Base-by-base conservation (phyloP, 2,797 vertebrate species). In the Pogonophryne albipinna region DNA sequence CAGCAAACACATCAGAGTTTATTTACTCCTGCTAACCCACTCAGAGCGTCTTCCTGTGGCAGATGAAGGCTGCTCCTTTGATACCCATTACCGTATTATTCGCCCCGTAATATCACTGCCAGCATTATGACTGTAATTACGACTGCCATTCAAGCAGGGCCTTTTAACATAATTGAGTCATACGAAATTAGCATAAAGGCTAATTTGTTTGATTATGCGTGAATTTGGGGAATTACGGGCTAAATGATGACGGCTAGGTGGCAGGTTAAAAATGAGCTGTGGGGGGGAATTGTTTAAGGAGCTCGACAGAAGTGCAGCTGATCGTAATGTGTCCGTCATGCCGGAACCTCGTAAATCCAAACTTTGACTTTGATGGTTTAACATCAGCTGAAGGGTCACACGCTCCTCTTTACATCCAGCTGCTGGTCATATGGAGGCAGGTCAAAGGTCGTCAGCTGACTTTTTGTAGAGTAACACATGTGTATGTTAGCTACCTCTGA, bases 141-240 rank as follows among this genome's bases (percentile, higher is more conserved):
- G 77, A 79, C 82, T 88, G 89, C 85, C 92, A 88, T 86, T 92
- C 89, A 87, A 86, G 75, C 80, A 49, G 12, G 34, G 57, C 78
- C 87, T 78, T 88, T 89, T 86, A 80, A 83, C 83, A 84, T 91
- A 91, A 91, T 88, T 83, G 86, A 91, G 90, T 88, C 88, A 79
- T 91, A 80, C 66, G 78, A 71, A 87, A 88, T 92, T 93, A 88
- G 89, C 91, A 91, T 87, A 85, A 91, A 88, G 85, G 85, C 84
- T 92, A 80, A 93, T 92, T 86, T 93, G 85, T 90, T 91, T 89
- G 85, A 94, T 92, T 87, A 89, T 84, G 86, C 51, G 65, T 91
- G 86, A 86, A 87, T 87, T 90, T 84, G 45, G 58, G 63, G 63
- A 79, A 87, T 85, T 83, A 67, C 55, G 47, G 31, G 65, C 74